Evolutionary conservation across 2,797 vertebrate species (phyloP), one percentile per base, ranked within the genome.

Genomic region (Arctocebus calabarensis): DNA sequence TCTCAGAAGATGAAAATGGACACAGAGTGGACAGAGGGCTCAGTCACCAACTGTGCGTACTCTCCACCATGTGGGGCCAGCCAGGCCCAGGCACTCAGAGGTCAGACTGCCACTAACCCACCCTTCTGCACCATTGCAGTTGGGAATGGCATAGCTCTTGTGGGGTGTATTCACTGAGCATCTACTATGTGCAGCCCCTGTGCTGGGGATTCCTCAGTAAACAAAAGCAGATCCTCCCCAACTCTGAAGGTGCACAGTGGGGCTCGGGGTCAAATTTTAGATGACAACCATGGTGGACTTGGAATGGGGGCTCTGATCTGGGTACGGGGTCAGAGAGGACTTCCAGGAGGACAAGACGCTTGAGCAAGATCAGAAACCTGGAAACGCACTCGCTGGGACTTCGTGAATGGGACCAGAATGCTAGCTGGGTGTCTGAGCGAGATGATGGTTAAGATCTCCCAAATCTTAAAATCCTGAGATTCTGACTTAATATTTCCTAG

Each of bases 381-480:
- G 79, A 68, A 48, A 95, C 3, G 11, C 19, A 23, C n/a, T 40
- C 12, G 0, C 32, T 77, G 20, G 78, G 27, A 37, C 13, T 20
- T 5, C 13, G 9, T 23, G n/a, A 74, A 32, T 29, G 62, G 27
- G 45, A 40, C 43, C 43, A n/a, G 64, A 32, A 29, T 12, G 48
- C 7, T 12, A 48, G 16, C 0, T 66, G 92, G 37, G 34, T 23
- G 8, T 83, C 88, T 52, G 37, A 29, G 32, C 37, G 52, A 34
- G 40, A 61, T 10, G 11, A 59, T 11, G 3, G 11, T 62, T 59
- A 48, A 89, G 43, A 90, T 34, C 14, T 57, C 55, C 13, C 7
- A 32, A 45, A 88, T 70, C 78, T 55, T 62, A 70, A 88, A 92
- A 37, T 19, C 13, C 22, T 86, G 2, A 43, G 55, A 91, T 71